Base-by-base conservation (phyloP, 2,888 invertebrate genomes). In the Mythimna vitellina region DNA sequence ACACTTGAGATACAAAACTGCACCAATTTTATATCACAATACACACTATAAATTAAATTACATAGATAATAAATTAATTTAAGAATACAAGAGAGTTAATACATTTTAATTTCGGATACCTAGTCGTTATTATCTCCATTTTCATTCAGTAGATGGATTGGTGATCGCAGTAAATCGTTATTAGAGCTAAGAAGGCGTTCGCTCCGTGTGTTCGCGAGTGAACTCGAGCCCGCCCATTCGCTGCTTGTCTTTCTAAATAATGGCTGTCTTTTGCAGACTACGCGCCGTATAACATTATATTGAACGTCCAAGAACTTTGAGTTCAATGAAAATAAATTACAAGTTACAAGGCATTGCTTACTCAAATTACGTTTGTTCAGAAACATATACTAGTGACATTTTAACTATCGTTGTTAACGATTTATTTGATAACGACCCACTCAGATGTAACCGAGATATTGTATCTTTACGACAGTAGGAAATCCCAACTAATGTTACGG, bases 201-300 rank as follows among this genome's bases (percentile, higher is more conserved):
- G 71, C 77, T 82, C 60, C 58, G 61, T 65, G 57, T 69, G 68
- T 64, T 68, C 63, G 42, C 65, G 58, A 70, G 60, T 71, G 70
- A 58, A 66, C 65, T 60, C 51, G 25, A 73, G 65, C 62, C 73
- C 81, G 78, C 82, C 82, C 65, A 81, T 84, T 77, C 82, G 60
- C 63, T 82, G 82, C 82, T 83, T 81, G 73, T 77, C 82, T 78
- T 77, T 65, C 61, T 78, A 80, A 82, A 81, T 82, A 82, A 82
- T 73, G 73, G 78, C 71, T 70, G 76, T 74, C 82, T 77, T 62
- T 64, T 14, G 46, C 82, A 82, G 82, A 72, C 68, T 64, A 66
- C 63, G 80, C 54, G 46, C 63, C 82, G 25, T 63, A 60, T 65
- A 69, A 68, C 65, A 72, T 83, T 80, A 68, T 67, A 76, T 54